A percentile compares a stretch with the other conserved stretches of the same genome.
phyloP scores from a whole-genome alignment of 2,797 vertebrate genomes.

The Lateolabrax maculatus region DNA sequence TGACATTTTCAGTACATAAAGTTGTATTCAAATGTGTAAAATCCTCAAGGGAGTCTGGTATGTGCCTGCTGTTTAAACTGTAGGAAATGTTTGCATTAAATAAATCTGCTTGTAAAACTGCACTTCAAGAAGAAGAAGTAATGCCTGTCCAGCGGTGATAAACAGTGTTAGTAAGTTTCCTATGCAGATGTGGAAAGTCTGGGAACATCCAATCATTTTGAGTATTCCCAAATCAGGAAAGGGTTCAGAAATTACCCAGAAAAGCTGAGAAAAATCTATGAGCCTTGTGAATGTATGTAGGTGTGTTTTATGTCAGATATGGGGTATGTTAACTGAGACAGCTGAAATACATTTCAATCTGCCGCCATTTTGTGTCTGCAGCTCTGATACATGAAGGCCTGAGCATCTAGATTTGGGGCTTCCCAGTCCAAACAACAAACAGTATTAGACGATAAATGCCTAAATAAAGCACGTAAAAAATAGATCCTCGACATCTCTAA shows the following conservation, averaged over 20 bases:
- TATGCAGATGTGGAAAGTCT: background rate
- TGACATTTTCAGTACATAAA: background rate
- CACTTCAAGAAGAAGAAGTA: background rate
- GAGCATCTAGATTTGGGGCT: background rate
- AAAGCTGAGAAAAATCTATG: background rate
- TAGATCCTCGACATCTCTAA: background rate
- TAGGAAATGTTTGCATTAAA: constrained; percentile 36
- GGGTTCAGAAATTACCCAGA: background rate
- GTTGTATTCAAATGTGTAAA: constrained; percentile 6
- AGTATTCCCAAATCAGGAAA: background rate
- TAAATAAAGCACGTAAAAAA: background rate
- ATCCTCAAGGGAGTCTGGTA: background rate
- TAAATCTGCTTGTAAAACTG: constrained; percentile 37
- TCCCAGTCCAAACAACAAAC: background rate
- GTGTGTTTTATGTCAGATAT: background rate
- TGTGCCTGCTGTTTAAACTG: constrained; percentile 22
- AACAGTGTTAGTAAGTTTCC: background rate
- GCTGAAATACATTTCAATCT: constrained; percentile 45
- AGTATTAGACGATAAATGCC: background rate
- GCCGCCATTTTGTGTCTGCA: constrained; percentile 74
- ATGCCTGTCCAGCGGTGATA: constrained; percentile 10
- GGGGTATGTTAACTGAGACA: constrained; percentile 39
- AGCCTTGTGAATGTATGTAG: too few relatives aligned
- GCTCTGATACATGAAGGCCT: constrained; percentile 29
- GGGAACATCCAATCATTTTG: constrained; percentile 1